Percentiles rank a stretch among this genome's conserved stretches.
Evolutionary conservation across 2,113 vertebrate species (phyloP).

Genomic region (Maylandia zebra): DNA sequence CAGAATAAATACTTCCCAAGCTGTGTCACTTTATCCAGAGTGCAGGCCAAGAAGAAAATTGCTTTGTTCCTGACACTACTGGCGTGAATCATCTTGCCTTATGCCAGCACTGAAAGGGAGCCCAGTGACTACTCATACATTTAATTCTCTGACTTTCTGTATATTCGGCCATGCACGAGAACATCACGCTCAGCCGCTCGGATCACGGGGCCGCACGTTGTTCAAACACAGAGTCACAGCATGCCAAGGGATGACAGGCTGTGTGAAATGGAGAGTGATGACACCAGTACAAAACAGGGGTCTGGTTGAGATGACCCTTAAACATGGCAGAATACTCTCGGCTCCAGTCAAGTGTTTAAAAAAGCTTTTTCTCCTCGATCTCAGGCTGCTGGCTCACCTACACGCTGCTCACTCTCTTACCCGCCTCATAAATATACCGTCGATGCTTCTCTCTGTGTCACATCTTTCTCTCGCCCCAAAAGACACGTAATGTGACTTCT

Average conservation of each 20-base stretch:
- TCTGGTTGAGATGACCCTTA: constrained; percentile 58
- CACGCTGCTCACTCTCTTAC: neutral
- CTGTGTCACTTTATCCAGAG: neutral
- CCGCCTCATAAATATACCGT: constrained; percentile 14
- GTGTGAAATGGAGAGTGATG: constrained; percentile 64
- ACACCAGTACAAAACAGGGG: constrained; percentile 45
- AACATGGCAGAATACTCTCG: constrained; percentile 36
- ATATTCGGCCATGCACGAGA: neutral
- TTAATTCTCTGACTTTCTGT: neutral
- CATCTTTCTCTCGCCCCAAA: neutral
- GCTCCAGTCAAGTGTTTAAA: constrained; percentile 54
- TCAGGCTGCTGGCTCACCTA: constrained; percentile 5
- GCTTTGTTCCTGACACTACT: neutral
- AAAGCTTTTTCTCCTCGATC: constrained; percentile 46
- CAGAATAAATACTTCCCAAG: neutral
- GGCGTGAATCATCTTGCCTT: neutral
- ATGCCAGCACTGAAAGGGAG: neutral
- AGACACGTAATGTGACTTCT: constrained; percentile 4
- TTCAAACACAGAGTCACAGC: constrained; percentile 44
- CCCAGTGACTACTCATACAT: neutral
- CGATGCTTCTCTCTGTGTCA: constrained; percentile 3
- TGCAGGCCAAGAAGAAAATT: neutral
- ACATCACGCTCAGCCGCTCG: constrained; percentile 23
- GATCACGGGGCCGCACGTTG: constrained; percentile 17
- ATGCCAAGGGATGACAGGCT: constrained; percentile 23